Evolutionary conservation across 2,113 vertebrate genomes (phyloP), one percentile per base, ranked within the genome.

Genomic region (Bungarus multicinctus): DNA sequence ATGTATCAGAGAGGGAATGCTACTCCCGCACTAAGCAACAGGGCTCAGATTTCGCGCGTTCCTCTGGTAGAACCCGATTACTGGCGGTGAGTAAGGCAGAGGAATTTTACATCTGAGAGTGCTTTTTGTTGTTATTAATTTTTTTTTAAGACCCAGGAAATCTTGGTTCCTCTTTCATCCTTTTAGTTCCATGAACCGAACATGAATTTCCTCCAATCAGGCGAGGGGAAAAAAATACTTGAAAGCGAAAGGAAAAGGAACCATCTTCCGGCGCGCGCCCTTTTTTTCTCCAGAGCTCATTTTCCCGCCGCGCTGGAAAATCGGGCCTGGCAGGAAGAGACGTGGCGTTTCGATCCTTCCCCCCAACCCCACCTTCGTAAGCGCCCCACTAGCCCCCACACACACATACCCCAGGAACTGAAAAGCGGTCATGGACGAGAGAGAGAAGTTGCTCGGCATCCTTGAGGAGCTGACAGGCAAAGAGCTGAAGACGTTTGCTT

Each of bases 181-280:
- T n/a, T 16, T 52, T 30, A 30, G 50, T n/a, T 53, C 14, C 47
- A 20, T 2, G 3, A 43, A 22, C 20, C 16, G 50, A 30, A 88
- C 7, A 3, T 12, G 86, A 52, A 30, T 34, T 9, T 88, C 87
- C 50, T 55, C 30, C 52, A 34, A 4, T 11, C 16, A 22, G 18
- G 27, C 52, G 18, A 6, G 27, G 4, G 12, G 4, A 12, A 12
- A 0, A 9, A 1, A 12, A 7, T 5, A 60, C 3, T 7, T n/a
- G 50, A 53, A 52, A 88, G 14, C 16, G 50, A 18, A 53, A 53
- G 50, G 25, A n/a, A 30, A 30, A 5, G 4, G 27, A 30, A 14
- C 45, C 45, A 25, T 7, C 5, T 52, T 87, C 25, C 12, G 10
- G 27, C 25, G 25, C 57, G 89, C 57, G 14, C 16, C 43, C 43